phyloP scores from a whole-genome alignment of 2,113 vertebrate species.

The Poeciliopsis turrubarensis region DNA sequence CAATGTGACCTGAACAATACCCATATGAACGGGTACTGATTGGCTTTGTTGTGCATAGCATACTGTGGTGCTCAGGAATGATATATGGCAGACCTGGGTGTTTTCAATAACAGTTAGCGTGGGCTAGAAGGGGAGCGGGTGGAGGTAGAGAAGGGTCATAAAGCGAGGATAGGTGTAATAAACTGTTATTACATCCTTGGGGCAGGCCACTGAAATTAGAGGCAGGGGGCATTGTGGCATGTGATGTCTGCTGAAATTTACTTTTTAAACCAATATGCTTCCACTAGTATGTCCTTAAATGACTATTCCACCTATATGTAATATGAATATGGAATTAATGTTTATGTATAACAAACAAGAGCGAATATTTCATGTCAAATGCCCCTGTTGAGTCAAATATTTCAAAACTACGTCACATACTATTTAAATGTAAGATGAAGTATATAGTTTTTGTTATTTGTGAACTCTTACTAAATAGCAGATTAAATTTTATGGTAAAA shows the following conservation, averaged over 20 bases:
- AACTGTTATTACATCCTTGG: constrained; percentile 82
- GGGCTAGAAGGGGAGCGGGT: constrained; percentile 64
- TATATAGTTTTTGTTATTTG: not conserved
- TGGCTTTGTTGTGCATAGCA: constrained; percentile 64
- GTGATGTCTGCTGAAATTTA: constrained; percentile 60
- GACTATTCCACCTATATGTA: constrained; percentile 15
- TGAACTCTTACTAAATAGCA: not conserved
- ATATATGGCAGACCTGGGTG: constrained; percentile 74
- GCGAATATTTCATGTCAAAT: not conserved
- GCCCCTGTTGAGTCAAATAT: not conserved
- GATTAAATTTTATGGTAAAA: not conserved
- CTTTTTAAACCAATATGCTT: constrained; percentile 56
- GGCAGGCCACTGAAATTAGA: constrained; percentile 72
- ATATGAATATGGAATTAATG: not conserved
- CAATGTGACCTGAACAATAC: constrained; percentile 52
- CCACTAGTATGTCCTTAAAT: constrained; percentile 29
- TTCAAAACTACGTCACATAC: not conserved
- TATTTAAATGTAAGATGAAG: not conserved
- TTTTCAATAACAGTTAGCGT: constrained; percentile 82
- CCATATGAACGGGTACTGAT: constrained; percentile 50
- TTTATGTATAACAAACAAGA: not conserved
- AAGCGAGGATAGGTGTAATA: constrained; percentile 80
- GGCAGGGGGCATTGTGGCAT: constrained; percentile 65
- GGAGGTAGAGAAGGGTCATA: constrained; percentile 68
- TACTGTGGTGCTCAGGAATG: constrained; percentile 73